Conservation (phyloP, 2,113 vertebrate genomes). For the Glaucidium brasilianum region DNA sequence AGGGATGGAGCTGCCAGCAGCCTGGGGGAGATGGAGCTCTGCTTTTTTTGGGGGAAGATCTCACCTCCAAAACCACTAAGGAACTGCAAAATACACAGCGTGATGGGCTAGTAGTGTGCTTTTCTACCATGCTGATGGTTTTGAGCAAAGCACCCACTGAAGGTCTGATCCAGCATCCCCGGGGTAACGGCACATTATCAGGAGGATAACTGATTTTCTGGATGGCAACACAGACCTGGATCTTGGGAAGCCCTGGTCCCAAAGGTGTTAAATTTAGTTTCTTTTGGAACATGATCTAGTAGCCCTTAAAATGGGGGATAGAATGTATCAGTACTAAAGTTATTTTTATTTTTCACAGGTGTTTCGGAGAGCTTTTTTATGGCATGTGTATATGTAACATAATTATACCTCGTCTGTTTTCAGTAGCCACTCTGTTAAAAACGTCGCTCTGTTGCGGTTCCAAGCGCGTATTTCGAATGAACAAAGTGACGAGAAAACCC, state of each 20-base stretch:
- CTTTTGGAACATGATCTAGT: conserved; percentile 55
- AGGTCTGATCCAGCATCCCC: neutral
- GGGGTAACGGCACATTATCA: neutral
- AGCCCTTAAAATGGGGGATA: conserved; percentile 48
- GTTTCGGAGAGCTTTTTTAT: neutral
- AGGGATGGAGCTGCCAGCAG: neutral
- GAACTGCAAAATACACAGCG: fast-evolving
- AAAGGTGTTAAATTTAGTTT: conserved; percentile 53
- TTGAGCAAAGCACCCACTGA: neutral
- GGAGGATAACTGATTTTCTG: neutral
- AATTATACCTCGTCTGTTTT: neutral
- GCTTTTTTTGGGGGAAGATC: neutral
- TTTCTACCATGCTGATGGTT: neutral
- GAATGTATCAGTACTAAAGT: conserved; percentile 35
- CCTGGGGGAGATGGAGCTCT: neutral
- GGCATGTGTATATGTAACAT: neutral
- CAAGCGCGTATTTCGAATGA: neutral
- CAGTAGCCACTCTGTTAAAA: neutral
- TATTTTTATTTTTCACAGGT: conserved; percentile 13
- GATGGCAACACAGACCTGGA: neutral
- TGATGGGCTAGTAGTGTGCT: neutral
- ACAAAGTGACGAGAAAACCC: neutral
- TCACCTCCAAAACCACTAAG: neutral
- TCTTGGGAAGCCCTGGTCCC: conserved; percentile 30
- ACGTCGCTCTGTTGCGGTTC: neutral